Evolutionary conservation across 92 coral and sea anemone species (phyloP), one percentile per base, ranked within the genome.

Genomic region (Chrysogorgia sp.): DNA sequence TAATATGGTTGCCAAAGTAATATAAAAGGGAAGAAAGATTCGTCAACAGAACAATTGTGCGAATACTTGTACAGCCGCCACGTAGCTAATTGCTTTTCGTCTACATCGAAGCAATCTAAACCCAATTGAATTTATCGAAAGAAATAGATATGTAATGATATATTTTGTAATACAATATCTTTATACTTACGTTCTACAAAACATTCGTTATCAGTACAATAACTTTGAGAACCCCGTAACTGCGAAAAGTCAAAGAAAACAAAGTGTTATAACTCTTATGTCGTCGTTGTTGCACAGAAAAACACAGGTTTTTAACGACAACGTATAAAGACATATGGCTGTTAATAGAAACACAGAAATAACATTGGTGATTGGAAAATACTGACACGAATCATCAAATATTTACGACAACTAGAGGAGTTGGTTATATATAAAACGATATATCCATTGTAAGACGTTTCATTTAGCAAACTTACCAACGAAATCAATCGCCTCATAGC

Each of bases 401-500:
- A n/a, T n/a, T n/a, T n/a, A n/a, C n/a, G n/a, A n/a, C n/a, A n/a
- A n/a, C 21, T 31, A 17, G 35, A 47, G 45, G 0, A 47, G 12
- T 22, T 64, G 35, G 35, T 23, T 23, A 17, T n/a, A n/a, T n/a
- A n/a, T n/a, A n/a, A n/a, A n/a, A n/a, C 21, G 7, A 17, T 63
- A 17, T 37, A 28, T 25, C 28, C 29, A 24, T 25, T 28, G 21
- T 61, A 47, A n/a, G n/a, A n/a, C n/a, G 53, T 7, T 47, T 1
- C 10, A 67, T 31, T 22, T 64, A n/a, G 30, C 28, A 2, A 19
- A 81, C 97, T 87, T 86, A 96, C 98, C 83, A 96, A 71, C 31
- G 98, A 96, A 68, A 96, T 96, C 10, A 96, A 81, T 40, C 98
- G 85, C 71, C 98, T 86, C 98, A 96, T 96, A 8, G 98, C 98